Evolutionary conservation across 2,797 vertebrate species (phyloP), one percentile per base, ranked within the genome.

Genomic region (Gymnopithys bicolor): DNA sequence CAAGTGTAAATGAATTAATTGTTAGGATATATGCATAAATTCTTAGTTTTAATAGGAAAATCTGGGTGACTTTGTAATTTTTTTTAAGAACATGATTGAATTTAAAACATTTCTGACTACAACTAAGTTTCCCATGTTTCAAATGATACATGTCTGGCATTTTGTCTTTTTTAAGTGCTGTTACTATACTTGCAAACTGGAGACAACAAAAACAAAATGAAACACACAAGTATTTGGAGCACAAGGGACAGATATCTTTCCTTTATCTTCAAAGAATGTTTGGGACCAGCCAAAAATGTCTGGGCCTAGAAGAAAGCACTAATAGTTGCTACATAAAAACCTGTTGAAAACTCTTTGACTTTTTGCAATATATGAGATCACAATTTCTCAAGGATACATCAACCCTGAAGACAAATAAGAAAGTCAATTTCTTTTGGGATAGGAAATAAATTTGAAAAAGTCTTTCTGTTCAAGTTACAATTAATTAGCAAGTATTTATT

Each of bases 131-230:
- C 7, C 6, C 3, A 7, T 27, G 9, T 55, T 82, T 75, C 7
- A 51, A 74, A 33, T 51, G 39, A 11, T 3, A 62, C n/a, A 43
- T 27, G 3, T 35, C 10, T 27, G 24, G 15, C 18, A 43, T 19
- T 49, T 55, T 4, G 3, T 0, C 2, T 60, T 75, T 11, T 81
- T 68, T 37, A 9, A 68, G 73, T 17, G 2, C 14, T 45, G 0
- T 21, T 82, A 56, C 2, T 52, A 37, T 23, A 51, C 5, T 55
- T 70, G 30, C 21, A 62, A 88, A 77, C 15, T 62, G 66, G 12
- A 83, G 22, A 51, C 13, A 71, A 82, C 7, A 59, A 7, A n/a
- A 64, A 73, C 7, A 77, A 77, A 67, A 33, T 18, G 11, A 39
- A 70, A 63, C 19, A n/a, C 11, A n/a, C 13, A 49, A 25, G 6